Conservation (phyloP, 2,797 vertebrate genomes). For the Pseudochaenichthys georgianus region DNA sequence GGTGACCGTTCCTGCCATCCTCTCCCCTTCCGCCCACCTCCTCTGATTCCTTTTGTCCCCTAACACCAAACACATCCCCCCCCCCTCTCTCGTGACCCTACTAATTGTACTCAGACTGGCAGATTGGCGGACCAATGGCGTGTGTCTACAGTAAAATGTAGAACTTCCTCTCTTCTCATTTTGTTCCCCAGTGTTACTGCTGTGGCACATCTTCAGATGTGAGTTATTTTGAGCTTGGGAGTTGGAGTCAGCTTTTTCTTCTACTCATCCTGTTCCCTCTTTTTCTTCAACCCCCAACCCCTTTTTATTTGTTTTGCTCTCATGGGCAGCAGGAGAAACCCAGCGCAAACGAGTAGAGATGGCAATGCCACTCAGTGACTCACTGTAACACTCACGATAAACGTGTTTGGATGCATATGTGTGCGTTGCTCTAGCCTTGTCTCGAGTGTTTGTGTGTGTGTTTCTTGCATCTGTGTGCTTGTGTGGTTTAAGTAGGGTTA, state of each 20-base stretch:
- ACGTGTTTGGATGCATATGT: slow-evolving; percentile 37
- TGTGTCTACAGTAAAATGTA: slow-evolving; percentile 57
- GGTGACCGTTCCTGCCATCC: slow-evolving; percentile 79
- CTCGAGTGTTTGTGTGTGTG: slow-evolving; percentile 16
- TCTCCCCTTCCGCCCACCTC: slow-evolving; percentile 26
- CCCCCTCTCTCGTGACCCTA: slow-evolving; percentile 34
- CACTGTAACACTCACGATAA: slow-evolving; percentile 51
- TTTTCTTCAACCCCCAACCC: not conserved
- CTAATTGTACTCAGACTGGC: slow-evolving; percentile 71
- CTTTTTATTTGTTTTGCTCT: slow-evolving; percentile 8
- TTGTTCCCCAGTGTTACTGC: slow-evolving; percentile 32
- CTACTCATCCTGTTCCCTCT: not conserved
- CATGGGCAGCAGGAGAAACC: slow-evolving; percentile 69
- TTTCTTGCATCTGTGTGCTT: slow-evolving; percentile 32
- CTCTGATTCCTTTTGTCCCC: slow-evolving; percentile 53
- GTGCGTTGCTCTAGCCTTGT: slow-evolving; percentile 34
- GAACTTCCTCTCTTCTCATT: slow-evolving; percentile 31
- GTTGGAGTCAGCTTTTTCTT: slow-evolving; percentile 65
- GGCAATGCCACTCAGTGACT: slow-evolving; percentile 71
- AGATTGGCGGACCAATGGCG: slow-evolving; percentile 58
- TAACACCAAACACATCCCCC: slow-evolving; percentile 8
- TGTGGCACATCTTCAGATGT: slow-evolving; percentile 61
- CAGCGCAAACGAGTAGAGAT: slow-evolving; percentile 68
- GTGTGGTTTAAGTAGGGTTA: slow-evolving; percentile 64
- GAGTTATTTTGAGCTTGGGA: slow-evolving; percentile 70